Conservation (phyloP, 2,113 vertebrate genomes). For the Tricholaema leucomelas region DNA sequence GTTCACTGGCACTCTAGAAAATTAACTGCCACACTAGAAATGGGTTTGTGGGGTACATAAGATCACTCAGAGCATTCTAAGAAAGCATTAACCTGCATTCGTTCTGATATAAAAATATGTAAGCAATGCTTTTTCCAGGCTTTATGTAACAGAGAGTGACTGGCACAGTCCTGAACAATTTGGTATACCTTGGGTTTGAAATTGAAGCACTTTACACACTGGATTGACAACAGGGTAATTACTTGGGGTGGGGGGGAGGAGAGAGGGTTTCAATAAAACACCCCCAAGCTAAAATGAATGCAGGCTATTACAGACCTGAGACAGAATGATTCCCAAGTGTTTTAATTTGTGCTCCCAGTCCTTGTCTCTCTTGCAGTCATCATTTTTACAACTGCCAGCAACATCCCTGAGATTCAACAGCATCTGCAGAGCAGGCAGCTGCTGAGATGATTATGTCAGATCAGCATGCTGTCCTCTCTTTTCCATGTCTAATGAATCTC, state of each 20-base stretch:
- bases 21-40: background rate
- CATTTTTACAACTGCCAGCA: slow-evolving; percentile 42
- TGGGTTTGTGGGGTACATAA: background rate
- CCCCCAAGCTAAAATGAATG: slow-evolving; percentile 30
- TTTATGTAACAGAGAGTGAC: slow-evolving; percentile 9
- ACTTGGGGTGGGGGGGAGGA: background rate
- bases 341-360: slow-evolving; percentile 63
- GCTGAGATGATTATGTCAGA: slow-evolving; percentile 54
- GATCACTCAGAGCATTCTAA: background rate
- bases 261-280: slow-evolving; percentile 37
- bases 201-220: slow-evolving; percentile 18
- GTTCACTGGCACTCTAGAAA: background rate
- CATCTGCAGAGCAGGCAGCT: slow-evolving; percentile 37
- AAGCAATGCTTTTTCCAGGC: background rate
- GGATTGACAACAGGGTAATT: slow-evolving; percentile 53
- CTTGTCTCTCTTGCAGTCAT: slow-evolving; percentile 28
- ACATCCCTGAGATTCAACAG: background rate
- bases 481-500: slow-evolving; percentile 26
- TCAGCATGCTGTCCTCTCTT: slow-evolving; percentile 34
- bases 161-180: background rate
- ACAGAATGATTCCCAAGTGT: slow-evolving; percentile 49
- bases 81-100: background rate
- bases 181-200: background rate
- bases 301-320: slow-evolving; percentile 42
- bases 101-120: background rate